Evolutionary conservation across 2,888 invertebrate species (phyloP).

Genomic region (Phyllotreta cruciferae): DNA sequence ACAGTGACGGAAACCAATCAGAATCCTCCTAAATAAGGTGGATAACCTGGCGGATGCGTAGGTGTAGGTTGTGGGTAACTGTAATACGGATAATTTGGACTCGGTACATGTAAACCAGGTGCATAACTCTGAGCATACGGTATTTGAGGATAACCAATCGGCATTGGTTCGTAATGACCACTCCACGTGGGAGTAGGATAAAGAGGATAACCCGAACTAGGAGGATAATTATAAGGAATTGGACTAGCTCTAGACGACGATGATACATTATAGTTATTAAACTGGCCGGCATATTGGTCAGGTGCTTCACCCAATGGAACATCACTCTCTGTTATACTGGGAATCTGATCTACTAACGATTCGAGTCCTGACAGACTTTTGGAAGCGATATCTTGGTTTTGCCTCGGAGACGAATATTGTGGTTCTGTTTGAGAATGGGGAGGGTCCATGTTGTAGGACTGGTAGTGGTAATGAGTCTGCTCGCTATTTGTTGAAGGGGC

Average conservation of each 20-base stretch:
- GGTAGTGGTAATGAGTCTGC: constrained; percentile 56
- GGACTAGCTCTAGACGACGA: constrained; percentile 57
- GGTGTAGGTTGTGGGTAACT: constrained; percentile 59
- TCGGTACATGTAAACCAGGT: constrained; percentile 71
- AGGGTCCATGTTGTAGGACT: constrained; percentile 57
- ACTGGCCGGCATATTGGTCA: constrained; percentile 58
- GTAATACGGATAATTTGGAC: constrained; percentile 73
- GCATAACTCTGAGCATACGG: constrained; percentile 59
- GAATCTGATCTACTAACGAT: constrained; percentile 90
- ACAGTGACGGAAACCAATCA: constrained; percentile 62
- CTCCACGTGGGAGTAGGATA: constrained; percentile 60
- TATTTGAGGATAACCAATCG: constrained; percentile 58
- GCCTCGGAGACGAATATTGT: constrained; percentile 61
- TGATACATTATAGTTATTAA: constrained; percentile 61
- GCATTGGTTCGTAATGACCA: constrained; percentile 60
- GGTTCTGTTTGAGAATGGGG: constrained; percentile 49
- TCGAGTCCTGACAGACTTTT: constrained; percentile 87
- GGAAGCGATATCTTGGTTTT: constrained; percentile 79
- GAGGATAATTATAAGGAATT: constrained; percentile 55
- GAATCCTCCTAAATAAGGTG: constrained; percentile 60
- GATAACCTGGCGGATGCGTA: constrained; percentile 59
- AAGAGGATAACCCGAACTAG: constrained; percentile 56
- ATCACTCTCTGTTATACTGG: constrained; percentile 81
- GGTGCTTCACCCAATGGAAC: constrained; percentile 54
- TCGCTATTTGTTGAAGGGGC: constrained; percentile 58